phyloP scores from a whole-genome alignment of 2,888 invertebrate species.

The Mythimna impura region DNA sequence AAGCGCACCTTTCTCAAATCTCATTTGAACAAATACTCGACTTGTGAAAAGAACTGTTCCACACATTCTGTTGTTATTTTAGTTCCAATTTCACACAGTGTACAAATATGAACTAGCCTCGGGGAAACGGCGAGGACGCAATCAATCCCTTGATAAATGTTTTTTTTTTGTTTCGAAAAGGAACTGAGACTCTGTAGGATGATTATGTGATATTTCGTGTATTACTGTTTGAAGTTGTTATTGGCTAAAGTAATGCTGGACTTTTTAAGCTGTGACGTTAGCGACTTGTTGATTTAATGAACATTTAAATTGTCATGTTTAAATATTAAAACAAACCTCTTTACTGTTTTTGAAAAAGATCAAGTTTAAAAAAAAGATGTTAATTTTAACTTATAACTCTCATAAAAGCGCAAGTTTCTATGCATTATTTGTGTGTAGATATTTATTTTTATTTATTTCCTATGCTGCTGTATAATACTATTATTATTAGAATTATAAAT shows the following conservation, averaged over 20 bases:
- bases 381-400: no score
- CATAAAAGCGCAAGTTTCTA: no score
- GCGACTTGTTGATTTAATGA: no score
- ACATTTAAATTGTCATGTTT: no score
- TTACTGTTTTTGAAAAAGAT: no score
- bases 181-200: constrained; percentile 2
- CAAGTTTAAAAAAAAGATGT: no score
- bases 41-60: constrained; percentile 23
- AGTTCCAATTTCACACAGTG: constrained; percentile 63
- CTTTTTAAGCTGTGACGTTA: not conserved
- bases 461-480: no score
- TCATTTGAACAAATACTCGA: constrained; percentile 47
- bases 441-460: no score
- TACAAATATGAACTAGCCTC: constrained; percentile 60
- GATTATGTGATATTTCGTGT: constrained; percentile 9
- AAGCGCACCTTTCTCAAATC: constrained; percentile 14
- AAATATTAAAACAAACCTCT: no score
- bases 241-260: not conserved
- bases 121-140: constrained; percentile 35
- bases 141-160: constrained; percentile 56
- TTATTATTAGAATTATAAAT: no score
- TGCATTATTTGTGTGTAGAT: no score
- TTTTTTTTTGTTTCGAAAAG: constrained; percentile 29
- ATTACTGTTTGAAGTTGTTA: not conserved
- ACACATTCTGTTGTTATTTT: constrained; percentile 57